Conservation (phyloP, 35 echinoderm and acorn worm species). For the Hemicentrotus pulcherrimus region DNA sequence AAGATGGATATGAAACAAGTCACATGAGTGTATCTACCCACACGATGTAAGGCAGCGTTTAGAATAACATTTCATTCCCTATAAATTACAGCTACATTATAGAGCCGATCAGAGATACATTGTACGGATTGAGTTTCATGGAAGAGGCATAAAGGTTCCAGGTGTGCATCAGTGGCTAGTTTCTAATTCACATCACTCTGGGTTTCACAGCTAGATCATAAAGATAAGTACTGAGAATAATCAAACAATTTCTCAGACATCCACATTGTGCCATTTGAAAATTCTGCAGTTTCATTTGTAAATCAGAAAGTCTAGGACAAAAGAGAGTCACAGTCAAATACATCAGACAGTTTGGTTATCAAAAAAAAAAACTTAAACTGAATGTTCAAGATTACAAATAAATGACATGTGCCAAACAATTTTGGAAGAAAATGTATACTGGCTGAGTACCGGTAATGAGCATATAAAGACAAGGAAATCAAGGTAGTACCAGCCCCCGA, state of each 20-base stretch:
- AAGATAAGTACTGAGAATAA: not conserved
- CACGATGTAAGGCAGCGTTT: not conserved
- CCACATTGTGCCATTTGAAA: not conserved
- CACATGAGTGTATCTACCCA: not conserved
- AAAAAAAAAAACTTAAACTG: too few species aligned
- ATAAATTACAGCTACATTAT: too few species aligned
- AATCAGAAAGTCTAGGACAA: not conserved
- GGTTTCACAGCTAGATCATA: not conserved
- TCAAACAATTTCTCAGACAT: too few species aligned
- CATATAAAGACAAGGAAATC: too few species aligned
- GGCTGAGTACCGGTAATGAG: too few species aligned
- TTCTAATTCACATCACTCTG: not conserved
- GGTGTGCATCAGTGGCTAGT: not conserved
- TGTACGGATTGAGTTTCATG: not conserved
- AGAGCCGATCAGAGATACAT: too few species aligned
- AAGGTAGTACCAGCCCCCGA: too few species aligned
- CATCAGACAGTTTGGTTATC: too few species aligned
- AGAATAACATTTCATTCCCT: not conserved
- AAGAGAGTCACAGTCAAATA: too few species aligned
- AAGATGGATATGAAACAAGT: not conserved
- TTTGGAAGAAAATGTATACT: too few species aligned
- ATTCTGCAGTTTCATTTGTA: not conserved
- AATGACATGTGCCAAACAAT: too few species aligned
- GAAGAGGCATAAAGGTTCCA: not conserved
- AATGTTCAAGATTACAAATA: too few species aligned